Conservation (phyloP, 2,797 vertebrate genomes). For the Sebastes dallii region DNA sequence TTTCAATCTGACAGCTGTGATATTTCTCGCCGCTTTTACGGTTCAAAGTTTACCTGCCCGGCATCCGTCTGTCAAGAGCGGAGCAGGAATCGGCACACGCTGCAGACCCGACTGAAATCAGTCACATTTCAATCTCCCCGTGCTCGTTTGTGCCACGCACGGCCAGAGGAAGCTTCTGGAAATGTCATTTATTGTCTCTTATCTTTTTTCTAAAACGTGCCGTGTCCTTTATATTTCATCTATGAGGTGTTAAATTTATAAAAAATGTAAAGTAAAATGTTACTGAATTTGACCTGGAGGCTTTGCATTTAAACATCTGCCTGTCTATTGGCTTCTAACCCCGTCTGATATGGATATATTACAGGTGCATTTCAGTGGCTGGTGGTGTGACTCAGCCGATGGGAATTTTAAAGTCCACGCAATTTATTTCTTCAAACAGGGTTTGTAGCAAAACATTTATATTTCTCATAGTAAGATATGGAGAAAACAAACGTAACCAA, state of each 20-base stretch:
- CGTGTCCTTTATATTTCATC: too few species aligned
- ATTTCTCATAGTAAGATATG: background rate
- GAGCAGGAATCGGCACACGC: background rate
- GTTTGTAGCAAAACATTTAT: background rate
- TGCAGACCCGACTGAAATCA: slow-evolving; percentile 3
- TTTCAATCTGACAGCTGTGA: slow-evolving; percentile 2
- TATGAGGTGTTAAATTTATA: background rate
- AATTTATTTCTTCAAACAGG: background rate
- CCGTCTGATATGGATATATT: slow-evolving; percentile 21
- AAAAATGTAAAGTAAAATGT: background rate
- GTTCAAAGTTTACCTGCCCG: slow-evolving; percentile 5
- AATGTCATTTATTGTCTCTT: slow-evolving; percentile 8
- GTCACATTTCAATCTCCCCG: background rate
- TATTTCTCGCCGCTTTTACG: slow-evolving; percentile 24
- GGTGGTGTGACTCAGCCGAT: slow-evolving; percentile 5
- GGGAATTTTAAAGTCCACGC: background rate
- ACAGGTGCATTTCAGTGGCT: slow-evolving; percentile 2
- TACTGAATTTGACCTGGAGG: background rate
- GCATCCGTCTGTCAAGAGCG: slow-evolving; percentile 1
- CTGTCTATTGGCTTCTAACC: background rate
- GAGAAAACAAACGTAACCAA: background rate
- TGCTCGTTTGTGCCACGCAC: background rate
- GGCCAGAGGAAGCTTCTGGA: slow-evolving; percentile 1
- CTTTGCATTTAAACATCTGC: background rate
- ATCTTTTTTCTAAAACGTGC: background rate